Evolutionary conservation across 2,888 invertebrate genomes (phyloP), one percentile per base, ranked within the genome.

Genomic region (Callyntrura sp.): DNA sequence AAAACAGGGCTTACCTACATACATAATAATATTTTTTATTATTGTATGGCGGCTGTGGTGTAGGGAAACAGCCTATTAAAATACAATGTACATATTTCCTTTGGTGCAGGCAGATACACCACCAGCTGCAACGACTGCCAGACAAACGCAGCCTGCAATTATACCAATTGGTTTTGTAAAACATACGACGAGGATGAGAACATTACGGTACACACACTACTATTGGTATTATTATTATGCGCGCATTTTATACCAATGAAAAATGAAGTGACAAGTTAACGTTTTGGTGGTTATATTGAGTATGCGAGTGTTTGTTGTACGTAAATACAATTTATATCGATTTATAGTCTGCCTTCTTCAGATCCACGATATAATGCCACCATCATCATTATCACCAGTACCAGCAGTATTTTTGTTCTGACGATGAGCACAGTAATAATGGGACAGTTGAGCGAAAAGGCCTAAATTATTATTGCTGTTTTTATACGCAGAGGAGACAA

Each of bases 381-480:
- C n/a, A 23, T 65, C 65, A 23, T n/a, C 28, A 65, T 35, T 9
- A 14, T 14, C 73, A 73, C 65, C 65, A 45, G 12, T 48, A 73
- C 45, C 45, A 20, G 2, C 20, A 12, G 25, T 20, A n/a, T 35
- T 68, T 68, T 68, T 68, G 68, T 68, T 68, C 68, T 35, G n/a
- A 28, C 1, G 20, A 20, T 23, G 43, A 73, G n/a, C n/a, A n/a
- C n/a, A n/a, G n/a, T 73, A 48, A 43, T 48, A 20, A 73, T 20
- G 73, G 65, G 81, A 62, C 62, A 82, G 81, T 82, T 62, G 48
- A 62, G 65, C 65, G 60, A n/a, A n/a, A 81, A 82, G 43, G 62
- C 45, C 20, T 20, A 45, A 23, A 73, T 45, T 73, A 65, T 12
- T 73, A 73, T 12, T 45, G 45, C 48, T 45, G 73, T 45, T 20